Conservation (phyloP, 2,113 vertebrate genomes). For the Ia io region DNA sequence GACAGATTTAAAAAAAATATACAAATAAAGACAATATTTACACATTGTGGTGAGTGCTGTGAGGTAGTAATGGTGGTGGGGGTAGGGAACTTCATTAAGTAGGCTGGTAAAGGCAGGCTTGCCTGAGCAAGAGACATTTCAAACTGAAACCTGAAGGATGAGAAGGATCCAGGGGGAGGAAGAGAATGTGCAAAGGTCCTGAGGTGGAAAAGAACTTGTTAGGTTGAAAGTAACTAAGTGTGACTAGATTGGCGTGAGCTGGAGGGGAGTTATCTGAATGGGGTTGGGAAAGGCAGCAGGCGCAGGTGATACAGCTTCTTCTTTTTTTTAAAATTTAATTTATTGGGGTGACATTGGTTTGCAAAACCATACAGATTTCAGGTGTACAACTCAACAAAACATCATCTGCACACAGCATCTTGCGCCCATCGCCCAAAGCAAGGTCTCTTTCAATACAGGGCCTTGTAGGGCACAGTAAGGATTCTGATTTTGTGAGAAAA, state of each 20-base stretch:
- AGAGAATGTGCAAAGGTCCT: background rate
- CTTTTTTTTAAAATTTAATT: background rate
- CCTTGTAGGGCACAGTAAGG: background rate
- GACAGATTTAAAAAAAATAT: background rate
- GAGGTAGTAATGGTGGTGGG: background rate
- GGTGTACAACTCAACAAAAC: background rate
- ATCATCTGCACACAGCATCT: background rate
- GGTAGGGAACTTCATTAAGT: background rate
- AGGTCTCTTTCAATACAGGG: background rate
- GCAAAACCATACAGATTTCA: background rate
- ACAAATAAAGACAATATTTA: background rate
- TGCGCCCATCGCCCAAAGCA: background rate
- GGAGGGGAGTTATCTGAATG: background rate
- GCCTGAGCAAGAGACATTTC: background rate
- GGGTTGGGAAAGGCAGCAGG: background rate
- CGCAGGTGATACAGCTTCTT: background rate
- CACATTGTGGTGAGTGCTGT: background rate
- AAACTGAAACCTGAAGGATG: background rate
- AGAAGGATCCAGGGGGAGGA: background rate
- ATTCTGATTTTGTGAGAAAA: background rate
- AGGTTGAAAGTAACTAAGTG: background rate
- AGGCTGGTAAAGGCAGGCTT: background rate
- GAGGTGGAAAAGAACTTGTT: background rate
- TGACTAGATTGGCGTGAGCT: background rate
- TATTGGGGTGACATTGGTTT: background rate